These are phyloP conservation scores for Ylistrum balloti DNA, from an alignment of 1,140 invertebrate genomes.

Conservation along the genomic window DNA sequence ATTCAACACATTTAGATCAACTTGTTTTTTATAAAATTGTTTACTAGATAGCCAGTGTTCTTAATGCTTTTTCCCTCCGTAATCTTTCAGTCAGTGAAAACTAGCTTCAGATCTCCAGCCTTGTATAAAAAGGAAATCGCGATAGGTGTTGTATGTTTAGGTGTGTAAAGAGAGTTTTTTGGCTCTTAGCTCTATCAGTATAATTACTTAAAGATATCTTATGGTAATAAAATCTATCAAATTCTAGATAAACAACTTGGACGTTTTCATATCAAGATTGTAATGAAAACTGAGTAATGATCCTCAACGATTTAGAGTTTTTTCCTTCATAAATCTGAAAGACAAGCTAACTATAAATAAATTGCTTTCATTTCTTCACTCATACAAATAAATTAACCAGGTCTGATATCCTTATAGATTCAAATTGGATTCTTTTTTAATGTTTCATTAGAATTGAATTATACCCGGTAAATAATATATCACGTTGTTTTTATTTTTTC, in stretches of 20 bases:
- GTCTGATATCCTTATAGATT: too few species aligned
- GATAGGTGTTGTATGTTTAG: too few species aligned
- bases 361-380: not conserved
- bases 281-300: not conserved
- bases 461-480: not conserved
- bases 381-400: not conserved
- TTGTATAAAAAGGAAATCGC: too few species aligned
- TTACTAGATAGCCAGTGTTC: too few species aligned
- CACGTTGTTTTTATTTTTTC: not conserved
- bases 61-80: too few species aligned
- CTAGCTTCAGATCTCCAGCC: too few species aligned
- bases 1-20: too few species aligned
- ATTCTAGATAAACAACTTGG: not conserved
- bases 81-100: too few species aligned
- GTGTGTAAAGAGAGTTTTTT: not conserved
- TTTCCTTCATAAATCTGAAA: not conserved
- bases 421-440: too few species aligned
- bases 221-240: conserved; percentile 27
- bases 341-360: not conserved
- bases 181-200: not conserved
- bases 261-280: not conserved
- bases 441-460: too few species aligned
- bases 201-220: not conserved
- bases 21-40: too few species aligned
- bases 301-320: not conserved